These are phyloP conservation scores for Anorthoa munda DNA, from an alignment of 2,888 invertebrate species.

Conservation along the genomic window DNA sequence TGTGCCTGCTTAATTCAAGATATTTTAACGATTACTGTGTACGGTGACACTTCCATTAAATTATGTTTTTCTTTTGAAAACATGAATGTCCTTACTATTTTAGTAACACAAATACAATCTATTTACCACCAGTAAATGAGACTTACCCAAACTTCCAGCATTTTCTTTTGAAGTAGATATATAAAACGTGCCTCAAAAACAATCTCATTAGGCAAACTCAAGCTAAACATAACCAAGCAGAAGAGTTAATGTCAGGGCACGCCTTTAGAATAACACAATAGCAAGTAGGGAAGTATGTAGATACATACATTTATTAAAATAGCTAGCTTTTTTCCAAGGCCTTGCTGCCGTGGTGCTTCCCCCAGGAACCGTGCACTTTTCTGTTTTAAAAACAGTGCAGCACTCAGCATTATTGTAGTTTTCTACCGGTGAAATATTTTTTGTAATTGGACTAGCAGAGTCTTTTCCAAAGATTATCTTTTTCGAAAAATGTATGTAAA, in stretches of 20 bases:
- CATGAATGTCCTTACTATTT: not conserved
- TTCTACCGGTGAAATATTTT: not conserved
- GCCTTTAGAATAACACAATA: not conserved
- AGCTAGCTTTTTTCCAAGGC: not conserved
- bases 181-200: not conserved
- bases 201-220: conserved; percentile 21
- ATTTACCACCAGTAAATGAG: not conserved
- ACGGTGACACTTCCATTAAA: not conserved
- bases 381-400: not conserved
- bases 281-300: not conserved
- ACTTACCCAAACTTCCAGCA: not conserved
- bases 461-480: not conserved
- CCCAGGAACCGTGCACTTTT: not conserved
- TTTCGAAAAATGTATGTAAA: too few species aligned
- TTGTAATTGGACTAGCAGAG: not conserved
- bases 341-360: not conserved
- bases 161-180: conserved; percentile 2
- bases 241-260: conserved; percentile 2
- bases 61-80: not conserved
- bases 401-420: not conserved
- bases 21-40: not conserved
- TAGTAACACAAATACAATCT: not conserved
- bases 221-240: conserved; percentile 13
- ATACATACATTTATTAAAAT: not conserved
- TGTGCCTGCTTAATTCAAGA: not conserved